These are phyloP conservation scores for Sinelater perroti DNA, from an alignment of 2,888 invertebrate genomes.

Conservation along the genomic window DNA sequence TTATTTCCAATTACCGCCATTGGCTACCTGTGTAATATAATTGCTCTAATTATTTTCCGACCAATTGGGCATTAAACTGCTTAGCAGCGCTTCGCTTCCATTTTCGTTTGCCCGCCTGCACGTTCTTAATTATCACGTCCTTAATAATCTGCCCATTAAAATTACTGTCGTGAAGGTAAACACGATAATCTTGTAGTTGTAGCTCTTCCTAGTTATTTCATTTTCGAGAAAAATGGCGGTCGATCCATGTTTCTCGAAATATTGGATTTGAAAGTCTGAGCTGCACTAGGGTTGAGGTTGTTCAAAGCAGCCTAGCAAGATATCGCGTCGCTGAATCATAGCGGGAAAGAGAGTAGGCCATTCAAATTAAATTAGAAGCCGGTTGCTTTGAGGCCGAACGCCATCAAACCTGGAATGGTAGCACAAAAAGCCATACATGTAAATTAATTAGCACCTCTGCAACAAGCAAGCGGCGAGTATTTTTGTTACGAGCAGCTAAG, in stretches of 20 bases:
- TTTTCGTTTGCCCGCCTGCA: constrained; percentile 6
- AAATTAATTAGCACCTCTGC: constrained; percentile 16
- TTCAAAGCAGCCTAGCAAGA: no score
- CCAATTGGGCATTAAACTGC: constrained; percentile 7
- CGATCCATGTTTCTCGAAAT: no score
- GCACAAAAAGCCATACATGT: constrained; percentile 15
- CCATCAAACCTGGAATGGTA: constrained; percentile 11
- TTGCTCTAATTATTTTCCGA: constrained; percentile 15
- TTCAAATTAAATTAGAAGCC: constrained; percentile 15
- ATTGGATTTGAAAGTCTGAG: no score
- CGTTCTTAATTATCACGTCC: constrained; percentile 8
- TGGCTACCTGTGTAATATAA: constrained; percentile 13
- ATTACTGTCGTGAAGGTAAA: constrained; percentile 1
- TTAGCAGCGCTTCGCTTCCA: constrained; percentile 1
- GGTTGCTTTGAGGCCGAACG: constrained; percentile 14
- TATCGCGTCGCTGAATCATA: constrained; percentile 3
- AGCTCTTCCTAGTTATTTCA: no score
- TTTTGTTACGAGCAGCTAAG: constrained; percentile 1
- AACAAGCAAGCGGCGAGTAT: constrained; percentile 14
- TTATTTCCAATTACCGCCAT: constrained; percentile 22
- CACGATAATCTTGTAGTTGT: no score
- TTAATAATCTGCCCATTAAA: constrained; percentile 6
- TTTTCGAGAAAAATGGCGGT: no score
- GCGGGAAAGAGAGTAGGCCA: constrained; percentile 4
- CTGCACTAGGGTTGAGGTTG: no score